Evolutionary conservation across 92 coral and sea anemone species (phyloP), one percentile per base, ranked within the genome.

Genomic region (Ricordea florida): DNA sequence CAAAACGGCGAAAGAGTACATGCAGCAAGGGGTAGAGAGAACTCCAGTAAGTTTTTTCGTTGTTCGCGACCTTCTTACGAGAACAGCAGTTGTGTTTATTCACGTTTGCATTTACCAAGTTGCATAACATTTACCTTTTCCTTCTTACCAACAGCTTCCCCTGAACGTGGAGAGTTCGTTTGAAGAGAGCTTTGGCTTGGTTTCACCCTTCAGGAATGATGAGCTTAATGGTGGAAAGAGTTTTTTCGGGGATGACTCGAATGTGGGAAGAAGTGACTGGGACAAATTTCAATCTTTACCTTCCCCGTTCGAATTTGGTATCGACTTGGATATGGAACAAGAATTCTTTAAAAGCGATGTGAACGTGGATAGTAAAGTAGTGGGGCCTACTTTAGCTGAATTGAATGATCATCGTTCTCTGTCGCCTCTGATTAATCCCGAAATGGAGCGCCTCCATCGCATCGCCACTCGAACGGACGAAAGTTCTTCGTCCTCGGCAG

Each of bases 391-490:
- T 36, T 90, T 96, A 40, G 99, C 99, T 36, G 99, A 96, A 56
- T 83, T 96, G 22, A 96, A 96, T 37, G 97, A 90, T 35, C 87
- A 93, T 59, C 84, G 99, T 62, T 87, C 99, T 1, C 84, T 80
- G 34, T 96, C 99, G 1, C 99, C 99, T 10, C 84, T 96, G 45
- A 92, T 96, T 35, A 96, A 96, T 49, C 99, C 99, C 1, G 99
- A 96, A 72, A 96, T 96, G 99, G 97, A 96, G 82, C 78, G 99
- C 51, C 89, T 96, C 4, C 99, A 96, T 73, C 99, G 97, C 26
- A 88, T 89, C 11, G 99, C 99, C 23, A 92, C 97, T 36, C 82
- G 88, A 25, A 82, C 89, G 25, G 97, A 86, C n/a, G 83, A 64
- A n/a, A 93, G 79, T 22, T 61, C 69, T 33, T 63, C 96, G 15